A percentile compares a stretch with the other conserved stretches of the same genome.
phyloP scores from a whole-genome alignment of 2,113 vertebrate genomes.

The Dinomys branickii region DNA sequence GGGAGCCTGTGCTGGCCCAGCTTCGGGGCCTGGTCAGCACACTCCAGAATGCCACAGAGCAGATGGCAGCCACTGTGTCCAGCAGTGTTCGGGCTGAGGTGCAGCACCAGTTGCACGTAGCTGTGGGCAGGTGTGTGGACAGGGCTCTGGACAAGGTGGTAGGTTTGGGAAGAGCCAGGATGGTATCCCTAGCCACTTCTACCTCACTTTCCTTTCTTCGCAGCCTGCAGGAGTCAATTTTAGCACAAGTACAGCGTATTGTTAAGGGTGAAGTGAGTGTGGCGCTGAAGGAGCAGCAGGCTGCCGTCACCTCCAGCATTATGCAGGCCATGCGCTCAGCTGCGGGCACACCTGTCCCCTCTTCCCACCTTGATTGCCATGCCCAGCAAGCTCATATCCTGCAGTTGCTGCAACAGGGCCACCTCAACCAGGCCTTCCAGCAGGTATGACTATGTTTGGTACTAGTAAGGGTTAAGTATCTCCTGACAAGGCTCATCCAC shows the following conservation, averaged over 20 bases:
- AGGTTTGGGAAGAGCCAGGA: not conserved
- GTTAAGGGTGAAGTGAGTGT: constrained; percentile 97
- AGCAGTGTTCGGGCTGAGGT: constrained; percentile 92
- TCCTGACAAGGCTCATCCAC: not conserved
- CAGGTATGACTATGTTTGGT: constrained; percentile 87
- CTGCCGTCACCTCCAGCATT: constrained; percentile 96
- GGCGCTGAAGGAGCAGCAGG: constrained; percentile 99
- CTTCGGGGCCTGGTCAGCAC: constrained; percentile 92
- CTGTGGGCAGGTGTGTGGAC: constrained; percentile 94
- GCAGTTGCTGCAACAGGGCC: constrained; percentile 97
- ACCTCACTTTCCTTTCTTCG: constrained; percentile 35
- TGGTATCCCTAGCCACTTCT: not conserved
- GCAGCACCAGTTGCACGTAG: constrained; percentile 95
- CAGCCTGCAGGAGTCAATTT: constrained; percentile 97
- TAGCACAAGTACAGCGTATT: constrained; percentile 95
- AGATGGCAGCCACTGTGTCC: constrained; percentile 90
- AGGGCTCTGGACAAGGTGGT: not conserved
- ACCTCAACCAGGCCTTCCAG: constrained; percentile 99
- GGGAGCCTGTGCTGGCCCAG: constrained; percentile 92
- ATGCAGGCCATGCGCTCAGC: constrained; percentile 99
- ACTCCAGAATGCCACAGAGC: constrained; percentile 93
- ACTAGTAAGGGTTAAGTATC: not conserved
- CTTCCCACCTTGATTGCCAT: constrained; percentile 96
- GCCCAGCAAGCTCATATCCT: constrained; percentile 96
- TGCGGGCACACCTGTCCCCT: constrained; percentile 94